A percentile compares a stretch with the other conserved stretches of the same genome.
Conservation (phyloP, 1,140 invertebrate genomes). For the Geopemphigus sp. region DNA sequence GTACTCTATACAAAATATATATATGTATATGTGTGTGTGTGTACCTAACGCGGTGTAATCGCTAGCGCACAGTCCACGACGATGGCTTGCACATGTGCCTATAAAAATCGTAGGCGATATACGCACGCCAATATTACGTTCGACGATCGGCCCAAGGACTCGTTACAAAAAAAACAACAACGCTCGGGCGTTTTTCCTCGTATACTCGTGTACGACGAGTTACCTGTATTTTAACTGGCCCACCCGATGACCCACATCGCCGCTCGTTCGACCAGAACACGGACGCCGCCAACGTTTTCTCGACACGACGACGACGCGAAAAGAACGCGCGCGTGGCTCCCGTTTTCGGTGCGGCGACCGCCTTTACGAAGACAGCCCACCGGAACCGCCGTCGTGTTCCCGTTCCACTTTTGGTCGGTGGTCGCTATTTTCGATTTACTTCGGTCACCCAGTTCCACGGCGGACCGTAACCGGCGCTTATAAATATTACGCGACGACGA, state of each 20-base stretch:
- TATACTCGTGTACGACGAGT: neutral
- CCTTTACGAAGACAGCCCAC: too few species aligned
- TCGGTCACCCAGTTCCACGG: too few species aligned
- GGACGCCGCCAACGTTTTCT: conserved; percentile 18
- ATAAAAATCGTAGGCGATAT: neutral
- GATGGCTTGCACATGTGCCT: neutral
- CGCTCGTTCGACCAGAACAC: conserved; percentile 5
- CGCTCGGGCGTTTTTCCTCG: conserved; percentile 2
- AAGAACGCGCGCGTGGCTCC: too few species aligned
- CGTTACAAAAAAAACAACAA: too few species aligned
- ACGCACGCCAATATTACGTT: neutral
- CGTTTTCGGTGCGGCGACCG: too few species aligned
- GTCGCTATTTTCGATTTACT: neutral
- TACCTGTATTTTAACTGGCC: neutral
- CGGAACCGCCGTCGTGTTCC: neutral
- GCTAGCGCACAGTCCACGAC: conserved; percentile 23
- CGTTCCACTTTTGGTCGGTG: neutral
- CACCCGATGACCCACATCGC: conserved; percentile 36
- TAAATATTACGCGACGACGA: too few species aligned
- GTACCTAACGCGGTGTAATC: neutral
- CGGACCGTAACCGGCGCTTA: too few species aligned
- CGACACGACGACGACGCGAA: too few species aligned
- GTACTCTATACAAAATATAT: neutral
- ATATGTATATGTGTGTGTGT: too few species aligned
- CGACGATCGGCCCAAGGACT: conserved; percentile 13